Evolutionary conservation across 2,113 vertebrate species (phyloP).

Genomic region (Dicaeum eximium): DNA sequence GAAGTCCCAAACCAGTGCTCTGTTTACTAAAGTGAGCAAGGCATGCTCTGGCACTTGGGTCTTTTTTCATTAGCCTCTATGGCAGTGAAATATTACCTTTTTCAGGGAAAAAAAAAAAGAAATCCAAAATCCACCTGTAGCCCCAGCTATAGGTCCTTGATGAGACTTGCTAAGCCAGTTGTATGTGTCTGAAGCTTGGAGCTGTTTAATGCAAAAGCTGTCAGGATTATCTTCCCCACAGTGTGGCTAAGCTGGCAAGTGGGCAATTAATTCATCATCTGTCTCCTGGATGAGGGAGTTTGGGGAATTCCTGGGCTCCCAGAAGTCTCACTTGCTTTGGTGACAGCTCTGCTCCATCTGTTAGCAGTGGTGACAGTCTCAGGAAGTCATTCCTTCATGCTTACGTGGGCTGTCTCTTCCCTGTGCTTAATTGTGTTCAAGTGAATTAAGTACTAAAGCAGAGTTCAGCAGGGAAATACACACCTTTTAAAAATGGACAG

Average conservation of each 20-base stretch:
- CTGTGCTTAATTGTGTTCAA: neutral
- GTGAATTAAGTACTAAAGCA: neutral
- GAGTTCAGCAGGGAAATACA: neutral
- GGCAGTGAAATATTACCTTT: neutral
- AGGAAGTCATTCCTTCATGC: neutral
- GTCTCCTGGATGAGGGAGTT: neutral
- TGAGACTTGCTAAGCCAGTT: neutral
- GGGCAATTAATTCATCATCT: neutral
- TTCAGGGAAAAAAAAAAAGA: neutral
- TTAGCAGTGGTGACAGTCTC: neutral
- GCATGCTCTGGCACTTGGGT: neutral
- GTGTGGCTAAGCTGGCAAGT: neutral
- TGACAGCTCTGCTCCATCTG: neutral
- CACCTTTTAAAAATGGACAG: neutral
- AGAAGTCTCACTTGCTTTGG: neutral
- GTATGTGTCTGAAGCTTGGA: neutral
- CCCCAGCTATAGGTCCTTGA: neutral
- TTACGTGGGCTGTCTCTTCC: neutral
- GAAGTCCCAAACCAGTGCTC: neutral
- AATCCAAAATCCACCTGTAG: neutral
- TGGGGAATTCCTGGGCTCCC: neutral
- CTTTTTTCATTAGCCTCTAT: neutral
- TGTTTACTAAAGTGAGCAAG: neutral
- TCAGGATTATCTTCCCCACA: neutral
- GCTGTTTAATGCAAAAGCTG: neutral